Conservation (phyloP, 1,140 invertebrate genomes). For the Trichogramma pretiosum region DNA sequence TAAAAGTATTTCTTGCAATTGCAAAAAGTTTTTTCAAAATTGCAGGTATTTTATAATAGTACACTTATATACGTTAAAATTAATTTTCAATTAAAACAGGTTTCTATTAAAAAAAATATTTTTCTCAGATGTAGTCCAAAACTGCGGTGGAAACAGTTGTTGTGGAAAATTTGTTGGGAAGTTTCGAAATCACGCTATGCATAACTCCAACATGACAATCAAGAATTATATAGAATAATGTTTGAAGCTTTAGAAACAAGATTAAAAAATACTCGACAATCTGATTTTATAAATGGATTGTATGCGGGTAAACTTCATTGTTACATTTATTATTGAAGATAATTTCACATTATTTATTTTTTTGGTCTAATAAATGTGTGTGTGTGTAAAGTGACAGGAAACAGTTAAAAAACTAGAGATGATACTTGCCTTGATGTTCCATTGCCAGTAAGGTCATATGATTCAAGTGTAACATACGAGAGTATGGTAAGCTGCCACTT, state of each 20-base stretch:
- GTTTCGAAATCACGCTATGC: slow-evolving; percentile 84
- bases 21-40: slow-evolving; percentile 78
- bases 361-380: slow-evolving; percentile 83
- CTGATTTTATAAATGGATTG: slow-evolving; percentile 71
- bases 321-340: slow-evolving; percentile 1
- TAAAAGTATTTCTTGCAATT: slow-evolving; percentile 80
- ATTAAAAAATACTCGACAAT: slow-evolving; percentile 76
- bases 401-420: slow-evolving; percentile 71
- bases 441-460: slow-evolving; percentile 78
- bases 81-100: neutral
- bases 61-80: no score
- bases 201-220: slow-evolving; percentile 90
- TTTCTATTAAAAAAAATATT: no score
- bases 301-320: slow-evolving; percentile 50
- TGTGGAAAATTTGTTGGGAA: slow-evolving; percentile 82
- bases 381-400: slow-evolving; percentile 83
- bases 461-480: slow-evolving; percentile 65
- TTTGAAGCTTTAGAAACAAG: slow-evolving; percentile 84
- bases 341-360: slow-evolving; percentile 25
- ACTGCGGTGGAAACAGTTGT: slow-evolving; percentile 78
- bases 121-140: slow-evolving; percentile 59
- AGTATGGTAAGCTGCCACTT: slow-evolving; percentile 65
- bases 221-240: slow-evolving; percentile 85
- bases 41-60: slow-evolving; percentile 58
- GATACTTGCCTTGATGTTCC: slow-evolving; percentile 86